These are phyloP conservation scores for Dorcus hopei DNA, from an alignment of 2,888 invertebrate species.

Conservation along the genomic window DNA sequence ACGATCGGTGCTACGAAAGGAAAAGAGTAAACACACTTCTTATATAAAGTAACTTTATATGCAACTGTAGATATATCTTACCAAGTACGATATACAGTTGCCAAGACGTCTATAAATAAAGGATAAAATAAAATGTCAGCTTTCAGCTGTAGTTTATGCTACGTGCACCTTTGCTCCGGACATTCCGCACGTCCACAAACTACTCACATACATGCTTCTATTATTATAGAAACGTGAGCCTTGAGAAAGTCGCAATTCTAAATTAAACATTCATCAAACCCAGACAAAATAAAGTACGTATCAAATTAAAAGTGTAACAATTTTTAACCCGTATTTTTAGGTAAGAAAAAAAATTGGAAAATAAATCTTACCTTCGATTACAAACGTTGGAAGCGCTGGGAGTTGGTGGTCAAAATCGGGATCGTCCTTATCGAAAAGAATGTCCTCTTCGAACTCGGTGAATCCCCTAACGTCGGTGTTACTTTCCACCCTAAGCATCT, in stretches of 20 bases:
- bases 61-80: no score
- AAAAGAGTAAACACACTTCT: no score
- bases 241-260: neutral
- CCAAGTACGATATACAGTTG: no score
- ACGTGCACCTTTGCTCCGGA: neutral
- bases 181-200: neutral
- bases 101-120: no score
- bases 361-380: conserved; percentile 30
- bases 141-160: no score
- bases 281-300: neutral
- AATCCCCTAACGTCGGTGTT: conserved; percentile 39
- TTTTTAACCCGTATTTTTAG: no score
- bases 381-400: conserved; percentile 24
- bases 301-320: no score
- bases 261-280: neutral
- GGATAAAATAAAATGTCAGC: no score
- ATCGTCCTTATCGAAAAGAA: conserved; percentile 46
- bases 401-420: conserved; percentile 41
- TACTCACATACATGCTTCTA: neutral
- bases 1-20: no score
- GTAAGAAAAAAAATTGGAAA: no score
- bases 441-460: conserved; percentile 47
- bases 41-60: no score
- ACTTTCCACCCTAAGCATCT: conserved; percentile 43
- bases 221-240: neutral